Evolutionary conservation across 2,888 invertebrate species (phyloP), one percentile per base, ranked within the genome.

Genomic region (Perizoma flavofasciatum): DNA sequence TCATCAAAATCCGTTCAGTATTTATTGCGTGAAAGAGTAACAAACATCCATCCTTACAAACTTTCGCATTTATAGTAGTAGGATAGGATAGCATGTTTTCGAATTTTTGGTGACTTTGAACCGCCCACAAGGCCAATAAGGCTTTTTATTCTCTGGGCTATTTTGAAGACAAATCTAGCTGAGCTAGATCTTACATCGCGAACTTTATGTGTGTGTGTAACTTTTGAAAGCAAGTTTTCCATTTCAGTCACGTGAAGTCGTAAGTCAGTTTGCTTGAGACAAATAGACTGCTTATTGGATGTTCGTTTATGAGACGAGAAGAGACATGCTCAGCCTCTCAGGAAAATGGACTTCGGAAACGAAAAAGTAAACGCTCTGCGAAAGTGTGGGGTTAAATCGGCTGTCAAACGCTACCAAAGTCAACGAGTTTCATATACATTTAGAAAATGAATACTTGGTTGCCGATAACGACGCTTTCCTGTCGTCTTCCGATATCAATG

Each of bases 241-340:
- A 52, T 37, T 52, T 45, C 22, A 39, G 52, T 53, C 58, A 52
- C 49, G 58, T 33, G 7, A 52, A 52, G 48, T 58, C 44, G 48
- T 52, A 52, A 48, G 49, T 58, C 37, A 52, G 58, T 48, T 52
- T 58, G 48, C 48, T 52, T 44, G 32, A 49, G 39, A 58, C 49
- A 58, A 58, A 58, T 58, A 37, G 33, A 46, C 53, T 47, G 53
- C 45, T 40, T 47, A 47, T 54, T 54, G 47, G 47, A 35, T 46
- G 32, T 53, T 46, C 33, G 43, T 43, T 43, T 43, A 11, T 9
- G 43, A 43, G 43, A 44, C 44, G 11, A 44, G 44, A 10, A 4
- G 41, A 6, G 44, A 22, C 44, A 44, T 44, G 22, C 44, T 43
- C 7, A 22, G 44, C 8, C 5, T 8, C 34, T 6, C 6, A 33